Conservation (phyloP, 2,888 invertebrate genomes). For the Strigamia crassipes region DNA sequence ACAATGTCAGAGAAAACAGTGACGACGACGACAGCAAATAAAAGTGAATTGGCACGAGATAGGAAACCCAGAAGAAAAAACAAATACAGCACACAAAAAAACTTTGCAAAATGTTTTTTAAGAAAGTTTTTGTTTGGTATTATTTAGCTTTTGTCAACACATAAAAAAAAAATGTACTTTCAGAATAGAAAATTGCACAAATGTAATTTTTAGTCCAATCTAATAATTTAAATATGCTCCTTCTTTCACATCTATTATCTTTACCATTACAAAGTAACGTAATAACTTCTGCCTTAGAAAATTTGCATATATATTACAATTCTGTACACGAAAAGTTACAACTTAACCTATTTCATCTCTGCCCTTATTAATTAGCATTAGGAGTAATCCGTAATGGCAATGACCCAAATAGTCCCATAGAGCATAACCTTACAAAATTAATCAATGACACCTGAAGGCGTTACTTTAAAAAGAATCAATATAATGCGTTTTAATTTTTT, state of each 20-base stretch:
- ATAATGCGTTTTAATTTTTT: too few relatives aligned
- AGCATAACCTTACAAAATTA: background rate
- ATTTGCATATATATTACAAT: slow-evolving; percentile 15
- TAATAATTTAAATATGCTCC: background rate
- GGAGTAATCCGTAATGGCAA: background rate
- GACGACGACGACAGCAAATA: slow-evolving; percentile 18
- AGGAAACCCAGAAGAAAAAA: background rate
- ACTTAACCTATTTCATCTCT: background rate
- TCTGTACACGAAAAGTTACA: background rate
- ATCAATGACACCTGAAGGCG: background rate
- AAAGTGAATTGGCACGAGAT: slow-evolving; percentile 13
- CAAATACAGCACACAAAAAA: background rate
- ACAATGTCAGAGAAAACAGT: slow-evolving; percentile 15
- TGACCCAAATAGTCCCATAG: background rate
- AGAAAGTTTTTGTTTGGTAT: background rate
- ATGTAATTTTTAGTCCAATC: background rate
- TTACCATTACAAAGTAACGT: background rate
- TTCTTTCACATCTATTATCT: background rate
- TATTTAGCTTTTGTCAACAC: too few relatives aligned
- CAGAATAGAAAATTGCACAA: background rate
- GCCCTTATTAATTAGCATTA: background rate
- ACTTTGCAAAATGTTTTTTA: background rate
- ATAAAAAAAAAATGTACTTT: background rate
- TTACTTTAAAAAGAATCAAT: too few relatives aligned
- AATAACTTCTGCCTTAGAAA: background rate